Evolutionary conservation across 2,888 invertebrate genomes (phyloP), one percentile per base, ranked within the genome.

Genomic region (Eupithecia tripunctaria): DNA sequence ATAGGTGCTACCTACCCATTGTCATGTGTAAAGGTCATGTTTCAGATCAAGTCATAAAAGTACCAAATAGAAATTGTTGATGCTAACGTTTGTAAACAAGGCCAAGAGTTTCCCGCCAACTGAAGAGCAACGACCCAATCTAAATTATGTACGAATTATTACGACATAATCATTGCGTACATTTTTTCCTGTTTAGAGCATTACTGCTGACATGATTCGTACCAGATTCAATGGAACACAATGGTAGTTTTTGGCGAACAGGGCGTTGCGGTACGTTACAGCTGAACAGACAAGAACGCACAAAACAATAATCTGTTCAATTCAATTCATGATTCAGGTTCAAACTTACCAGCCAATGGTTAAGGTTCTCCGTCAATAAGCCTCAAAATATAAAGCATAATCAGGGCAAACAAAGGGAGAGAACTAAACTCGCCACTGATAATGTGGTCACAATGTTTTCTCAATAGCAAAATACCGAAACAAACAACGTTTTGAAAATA

Each of bases 261-360:
- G 3, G 47, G 47, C 5, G 4, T 12, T n/a, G n/a, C 25, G 12
- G 51, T 25, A 21, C 21, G 21, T 21, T 51, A 51, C 51, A 51
- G 21, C 21, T 4, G 10, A 10, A 8, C 51, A 51, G 51, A 51
- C 47, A 51, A 21, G 21, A 21, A 51, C n/a, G 21, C 43, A 47
- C n/a, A 12, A 21, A 51, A n/a, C n/a, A n/a, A n/a, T n/a, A n/a
- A 51, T 2, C 0, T 51, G 10, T 21, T 51, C 21, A 25, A 2
- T 51, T 51, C 21, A 21, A 18, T 43, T 47, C 47, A n/a, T n/a
- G n/a, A 21, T 51, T 51, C 47, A 21, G n/a, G 47, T 21, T 51
- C 21, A 51, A 56, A 56, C 21, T 64, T 25, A 64, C 64, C 56
- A 68, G 71, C 67, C 72, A 64, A 47, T 70, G 68, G 68, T 77